Percentiles rank a stretch among this genome's conserved stretches.
phyloP scores from a whole-genome alignment of 2,113 vertebrate species.

The Anolis sagrei region DNA sequence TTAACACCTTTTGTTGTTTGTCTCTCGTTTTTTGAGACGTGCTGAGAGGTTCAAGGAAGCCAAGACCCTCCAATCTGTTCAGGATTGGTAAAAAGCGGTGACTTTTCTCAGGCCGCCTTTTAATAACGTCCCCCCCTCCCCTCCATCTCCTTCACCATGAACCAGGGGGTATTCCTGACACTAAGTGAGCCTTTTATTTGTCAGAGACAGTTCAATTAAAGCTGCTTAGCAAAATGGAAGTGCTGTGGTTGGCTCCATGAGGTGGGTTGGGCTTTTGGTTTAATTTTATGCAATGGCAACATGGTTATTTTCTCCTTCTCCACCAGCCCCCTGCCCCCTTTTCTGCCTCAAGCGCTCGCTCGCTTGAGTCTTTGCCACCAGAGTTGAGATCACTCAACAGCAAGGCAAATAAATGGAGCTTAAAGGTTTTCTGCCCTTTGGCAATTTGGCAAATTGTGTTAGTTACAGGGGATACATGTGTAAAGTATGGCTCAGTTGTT shows the following conservation, averaged over 20 bases:
- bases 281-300: slow-evolving; percentile 39
- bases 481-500: slow-evolving; percentile 84
- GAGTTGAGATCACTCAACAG: slow-evolving; percentile 61
- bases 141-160: slow-evolving; percentile 55
- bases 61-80: slow-evolving; percentile 85
- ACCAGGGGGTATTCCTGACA: slow-evolving; percentile 60
- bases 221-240: slow-evolving; percentile 75
- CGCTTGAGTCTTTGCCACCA: slow-evolving; percentile 56
- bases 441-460: slow-evolving; percentile 90
- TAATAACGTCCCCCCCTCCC: slow-evolving; percentile 60
- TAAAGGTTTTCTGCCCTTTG: slow-evolving; percentile 83
- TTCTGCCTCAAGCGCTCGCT: background rate
- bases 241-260: slow-evolving; percentile 62
- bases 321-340: accelerated
- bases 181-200: slow-evolving; percentile 77
- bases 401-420: slow-evolving; percentile 74
- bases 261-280: slow-evolving; percentile 47
- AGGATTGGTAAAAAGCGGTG: slow-evolving; percentile 74
- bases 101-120: slow-evolving; percentile 68
- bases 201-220: slow-evolving; percentile 79
- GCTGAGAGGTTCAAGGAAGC: slow-evolving; percentile 87
- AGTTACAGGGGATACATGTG: slow-evolving; percentile 83
- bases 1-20: slow-evolving; percentile 97
- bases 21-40: slow-evolving; percentile 81
- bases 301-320: slow-evolving; percentile 37